Evolutionary conservation across 2,888 invertebrate species (phyloP), one percentile per base, ranked within the genome.

Genomic region (Heliconius aoede): DNA sequence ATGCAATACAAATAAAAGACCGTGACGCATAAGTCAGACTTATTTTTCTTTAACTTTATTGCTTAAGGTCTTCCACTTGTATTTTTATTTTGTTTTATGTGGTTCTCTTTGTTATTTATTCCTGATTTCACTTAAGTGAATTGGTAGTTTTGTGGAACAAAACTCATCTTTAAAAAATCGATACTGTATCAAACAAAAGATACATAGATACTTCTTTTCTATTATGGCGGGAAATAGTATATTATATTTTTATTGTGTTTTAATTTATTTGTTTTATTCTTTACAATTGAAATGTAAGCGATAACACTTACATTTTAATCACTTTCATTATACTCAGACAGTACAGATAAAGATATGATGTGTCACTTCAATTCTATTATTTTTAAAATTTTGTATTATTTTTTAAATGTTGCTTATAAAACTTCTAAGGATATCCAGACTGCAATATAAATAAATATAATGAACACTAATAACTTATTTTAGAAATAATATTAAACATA

Each of bases 81-180:
- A 9, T 26, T 26, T 51, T 65, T 32, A 81, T 85, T 91, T 8
- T 90, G 98, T 64, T 55, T 65, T 18, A 64, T 51, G 13, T 55
- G 4, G 30, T 69, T 69, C n/a, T 69, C 55, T 46, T 69, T 24
- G n/a, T 1, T 32, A 13, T 32, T 69, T 55, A 32, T 55, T n/a
- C 30, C 28, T 28, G 21, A 68, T 68, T 51, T 21, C 7, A 64
- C 1, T 46, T 40, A 1, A 11, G 46, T 28, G 46, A 40, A 24
- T 40, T n/a, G 13, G 24, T 28, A 13, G 21, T 68, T 51, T 55
- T 18, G n/a, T 55, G 21, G n/a, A 55, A 55, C n/a, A 7, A n/a
- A n/a, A 24, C 15, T 55, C 0, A 1, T 36, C 1, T 32, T 21
- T 4, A 32, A 30, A 69, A 55, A 69, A 69, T 69, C 69, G 30